A percentile compares a stretch with the other conserved stretches of the same genome.
Evolutionary conservation across 2,888 invertebrate genomes (phyloP).

Genomic region (Diadegma fenestrale): DNA sequence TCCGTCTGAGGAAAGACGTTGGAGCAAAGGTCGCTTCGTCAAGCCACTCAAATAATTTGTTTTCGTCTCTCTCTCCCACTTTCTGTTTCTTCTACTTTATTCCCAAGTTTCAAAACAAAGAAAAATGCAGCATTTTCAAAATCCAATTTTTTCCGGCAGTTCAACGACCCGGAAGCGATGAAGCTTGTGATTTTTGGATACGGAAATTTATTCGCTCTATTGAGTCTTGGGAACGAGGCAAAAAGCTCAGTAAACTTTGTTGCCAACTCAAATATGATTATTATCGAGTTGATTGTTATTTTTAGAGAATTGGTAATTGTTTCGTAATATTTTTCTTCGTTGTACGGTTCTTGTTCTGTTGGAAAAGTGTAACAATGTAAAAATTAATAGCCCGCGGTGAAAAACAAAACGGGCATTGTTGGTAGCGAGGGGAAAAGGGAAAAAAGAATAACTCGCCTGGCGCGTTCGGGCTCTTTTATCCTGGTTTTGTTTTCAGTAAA

Average conservation of each 20-base stretch:
- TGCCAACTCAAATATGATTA: not conserved
- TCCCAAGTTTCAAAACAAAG: not conserved
- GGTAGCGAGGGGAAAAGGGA: not conserved
- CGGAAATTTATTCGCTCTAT: not conserved
- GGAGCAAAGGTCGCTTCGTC: conserved; percentile 52
- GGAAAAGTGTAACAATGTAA: conserved; percentile 39
- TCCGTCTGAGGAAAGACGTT: conserved; percentile 20
- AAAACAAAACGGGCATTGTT: conserved; percentile 28
- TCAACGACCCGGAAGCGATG: not conserved
- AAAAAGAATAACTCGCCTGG: conserved; percentile 13
- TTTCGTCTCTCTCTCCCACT: conserved; percentile 2
- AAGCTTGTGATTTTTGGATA: not conserved
- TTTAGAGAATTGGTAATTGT: not conserved
- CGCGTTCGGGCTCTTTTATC: conserved; percentile 51
- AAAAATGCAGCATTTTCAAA: not conserved
- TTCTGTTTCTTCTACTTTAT: not conserved
- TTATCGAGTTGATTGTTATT: not conserved
- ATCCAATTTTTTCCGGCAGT: not conserved
- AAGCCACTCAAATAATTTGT: conserved; percentile 55
- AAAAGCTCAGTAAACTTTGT: not conserved
- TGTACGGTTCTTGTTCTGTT: conserved; percentile 13
- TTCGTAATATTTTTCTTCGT: not conserved
- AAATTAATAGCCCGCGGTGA: conserved; percentile 43
- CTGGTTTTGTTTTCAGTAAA: conserved; percentile 67
- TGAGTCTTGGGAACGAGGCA: not conserved